phyloP scores from a whole-genome alignment of 2,113 vertebrate genomes.

The Chauna torquata region DNA sequence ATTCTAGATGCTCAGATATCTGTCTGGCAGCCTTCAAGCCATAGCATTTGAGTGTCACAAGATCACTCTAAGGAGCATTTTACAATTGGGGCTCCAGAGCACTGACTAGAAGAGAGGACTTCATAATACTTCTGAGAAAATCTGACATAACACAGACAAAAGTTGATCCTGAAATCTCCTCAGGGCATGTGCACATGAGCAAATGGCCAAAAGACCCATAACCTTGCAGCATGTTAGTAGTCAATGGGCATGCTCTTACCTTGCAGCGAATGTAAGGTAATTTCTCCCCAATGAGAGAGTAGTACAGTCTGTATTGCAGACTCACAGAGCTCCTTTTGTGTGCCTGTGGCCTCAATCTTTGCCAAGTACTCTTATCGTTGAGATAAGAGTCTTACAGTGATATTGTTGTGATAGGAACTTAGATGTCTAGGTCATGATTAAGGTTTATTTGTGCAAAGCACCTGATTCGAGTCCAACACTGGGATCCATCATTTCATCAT shows the following conservation, averaged over 20 bases:
- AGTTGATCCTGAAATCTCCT: background rate
- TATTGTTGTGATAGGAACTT: background rate
- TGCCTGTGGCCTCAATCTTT: background rate
- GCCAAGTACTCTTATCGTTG: background rate
- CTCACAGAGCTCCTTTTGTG: background rate
- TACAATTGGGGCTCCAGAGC: background rate
- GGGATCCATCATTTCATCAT: background rate
- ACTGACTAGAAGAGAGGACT: background rate
- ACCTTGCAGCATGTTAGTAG: background rate
- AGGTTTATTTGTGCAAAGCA: background rate
- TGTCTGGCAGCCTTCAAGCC: background rate
- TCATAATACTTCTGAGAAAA: background rate
- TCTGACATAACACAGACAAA: background rate
- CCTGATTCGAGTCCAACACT: background rate
- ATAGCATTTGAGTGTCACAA: background rate
- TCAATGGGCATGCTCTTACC: background rate
- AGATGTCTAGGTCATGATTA: background rate
- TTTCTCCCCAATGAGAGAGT: background rate
- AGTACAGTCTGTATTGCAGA: background rate
- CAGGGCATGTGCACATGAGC: background rate
- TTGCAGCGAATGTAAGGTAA: background rate
- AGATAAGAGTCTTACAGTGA: background rate
- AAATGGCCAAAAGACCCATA: background rate
- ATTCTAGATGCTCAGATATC: background rate
- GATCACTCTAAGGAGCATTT: background rate